phyloP scores from a whole-genome alignment of 2,797 vertebrate genomes.

The Etheostoma perlongum region DNA sequence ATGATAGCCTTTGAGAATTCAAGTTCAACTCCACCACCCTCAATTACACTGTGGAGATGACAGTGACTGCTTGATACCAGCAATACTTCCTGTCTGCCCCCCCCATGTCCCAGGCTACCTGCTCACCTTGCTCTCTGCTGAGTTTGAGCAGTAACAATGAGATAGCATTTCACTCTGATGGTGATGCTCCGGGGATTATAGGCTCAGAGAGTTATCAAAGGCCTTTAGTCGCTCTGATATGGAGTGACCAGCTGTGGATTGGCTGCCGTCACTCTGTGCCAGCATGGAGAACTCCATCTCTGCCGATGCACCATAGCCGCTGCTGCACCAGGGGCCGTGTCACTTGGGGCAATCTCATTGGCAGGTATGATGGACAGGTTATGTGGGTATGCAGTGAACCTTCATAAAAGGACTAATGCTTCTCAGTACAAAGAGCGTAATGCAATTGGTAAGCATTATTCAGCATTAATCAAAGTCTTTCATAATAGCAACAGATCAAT shows the following conservation, averaged over 20 bases:
- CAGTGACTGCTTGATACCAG: constrained; percentile 19
- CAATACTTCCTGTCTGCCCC: constrained; percentile 31
- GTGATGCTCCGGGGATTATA: constrained; percentile 80
- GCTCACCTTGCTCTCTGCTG: constrained; percentile 43
- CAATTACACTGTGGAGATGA: constrained; percentile 34
- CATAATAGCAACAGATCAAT: not conserved
- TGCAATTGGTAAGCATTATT: not conserved
- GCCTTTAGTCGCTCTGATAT: constrained; percentile 80
- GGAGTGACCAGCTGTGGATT: constrained; percentile 68
- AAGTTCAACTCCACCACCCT: constrained; percentile 13
- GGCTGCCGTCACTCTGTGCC: constrained; percentile 68
- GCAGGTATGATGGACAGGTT: constrained; percentile 22
- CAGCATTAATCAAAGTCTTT: not conserved
- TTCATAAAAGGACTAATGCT: not conserved
- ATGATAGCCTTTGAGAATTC: constrained; percentile 44
- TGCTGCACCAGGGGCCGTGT: constrained; percentile 13
- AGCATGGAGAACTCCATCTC: constrained; percentile 53
- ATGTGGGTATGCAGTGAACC: constrained; percentile 21
- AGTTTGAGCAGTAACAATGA: constrained; percentile 78
- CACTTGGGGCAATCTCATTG: constrained; percentile 18
- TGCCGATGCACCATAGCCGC: constrained; percentile 25
- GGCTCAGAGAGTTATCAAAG: constrained; percentile 85
- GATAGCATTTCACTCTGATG: constrained; percentile 83
- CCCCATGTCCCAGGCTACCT: constrained; percentile 48
- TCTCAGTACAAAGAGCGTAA: not conserved